These are phyloP conservation scores for Pelochelys cantorii DNA, from an alignment of 2,797 vertebrate species.

Conservation along the genomic window DNA sequence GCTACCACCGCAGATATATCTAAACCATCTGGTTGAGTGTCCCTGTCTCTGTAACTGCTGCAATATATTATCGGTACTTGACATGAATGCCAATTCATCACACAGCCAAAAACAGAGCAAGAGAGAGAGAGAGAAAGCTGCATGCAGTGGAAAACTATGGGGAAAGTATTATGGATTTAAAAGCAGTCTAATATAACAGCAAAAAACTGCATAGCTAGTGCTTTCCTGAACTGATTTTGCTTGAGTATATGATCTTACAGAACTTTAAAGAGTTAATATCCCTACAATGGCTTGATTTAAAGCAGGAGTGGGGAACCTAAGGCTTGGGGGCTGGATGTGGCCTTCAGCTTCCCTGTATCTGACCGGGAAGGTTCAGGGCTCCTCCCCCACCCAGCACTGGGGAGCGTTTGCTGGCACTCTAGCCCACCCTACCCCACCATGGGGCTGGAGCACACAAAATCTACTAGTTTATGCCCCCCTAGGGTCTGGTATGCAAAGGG, in stretches of 20 bases:
- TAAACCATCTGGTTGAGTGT: not conserved
- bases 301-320: too few species aligned
- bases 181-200: not conserved
- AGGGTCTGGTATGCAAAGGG: too few species aligned
- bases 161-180: not conserved
- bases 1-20: not conserved
- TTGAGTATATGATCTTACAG: not conserved
- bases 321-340: too few species aligned
- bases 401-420: too few species aligned
- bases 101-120: not conserved
- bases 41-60: not conserved
- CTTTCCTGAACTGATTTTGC: not conserved
- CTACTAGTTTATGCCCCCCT: too few species aligned
- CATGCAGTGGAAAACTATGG: not conserved
- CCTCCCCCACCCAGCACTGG: too few species aligned
- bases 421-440: too few species aligned
- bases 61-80: not conserved
- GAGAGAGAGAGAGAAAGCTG: too few species aligned
- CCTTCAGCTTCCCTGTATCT: too few species aligned
- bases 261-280: not conserved
- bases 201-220: not conserved
- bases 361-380: too few species aligned
- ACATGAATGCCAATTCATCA: not conserved
- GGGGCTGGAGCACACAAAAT: too few species aligned
- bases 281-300: not conserved